Evolutionary conservation across 2,888 invertebrate genomes (phyloP).

Genomic region (Lagria hirta): DNA sequence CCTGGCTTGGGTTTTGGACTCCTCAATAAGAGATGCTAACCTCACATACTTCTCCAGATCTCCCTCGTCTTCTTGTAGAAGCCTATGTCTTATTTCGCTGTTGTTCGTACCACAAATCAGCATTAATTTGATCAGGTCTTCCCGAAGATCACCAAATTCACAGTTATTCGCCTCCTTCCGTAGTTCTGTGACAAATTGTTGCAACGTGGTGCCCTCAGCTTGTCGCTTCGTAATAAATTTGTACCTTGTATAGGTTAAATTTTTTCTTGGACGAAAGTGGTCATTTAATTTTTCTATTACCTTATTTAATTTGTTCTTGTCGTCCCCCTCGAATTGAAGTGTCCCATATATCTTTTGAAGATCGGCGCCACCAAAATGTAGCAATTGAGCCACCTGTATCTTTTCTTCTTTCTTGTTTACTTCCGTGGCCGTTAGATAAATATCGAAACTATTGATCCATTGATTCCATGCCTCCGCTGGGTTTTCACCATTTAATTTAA

Average conservation of each 20-base stretch:
- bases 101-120: slow-evolving; percentile 15
- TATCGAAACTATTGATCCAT: slow-evolving; percentile 31
- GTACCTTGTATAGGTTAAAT: slow-evolving; percentile 10
- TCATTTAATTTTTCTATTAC: slow-evolving; percentile 18
- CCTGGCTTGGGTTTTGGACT: slow-evolving; percentile 2
- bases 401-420: slow-evolving; percentile 25
- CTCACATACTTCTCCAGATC: too few relatives aligned
- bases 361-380: slow-evolving; percentile 33
- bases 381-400: slow-evolving; percentile 25
- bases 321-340: slow-evolving; percentile 28
- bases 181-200: slow-evolving; percentile 18
- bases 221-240: slow-evolving; percentile 13
- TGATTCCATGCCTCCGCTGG: slow-evolving; percentile 31
- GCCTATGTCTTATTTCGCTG: slow-evolving; percentile 11
- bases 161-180: slow-evolving; percentile 16
- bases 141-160: slow-evolving; percentile 12
- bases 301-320: slow-evolving; percentile 26
- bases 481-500: slow-evolving; percentile 12
- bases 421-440: slow-evolving; percentile 33
- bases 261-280: slow-evolving; percentile 16
- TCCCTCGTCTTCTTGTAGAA: slow-evolving; percentile 13
- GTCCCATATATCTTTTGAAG: slow-evolving; percentile 32
- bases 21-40: too few relatives aligned
- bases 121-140: slow-evolving; percentile 17
- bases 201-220: slow-evolving; percentile 6